Conservation (phyloP, 2,888 invertebrate genomes). For the Timandra comae region DNA sequence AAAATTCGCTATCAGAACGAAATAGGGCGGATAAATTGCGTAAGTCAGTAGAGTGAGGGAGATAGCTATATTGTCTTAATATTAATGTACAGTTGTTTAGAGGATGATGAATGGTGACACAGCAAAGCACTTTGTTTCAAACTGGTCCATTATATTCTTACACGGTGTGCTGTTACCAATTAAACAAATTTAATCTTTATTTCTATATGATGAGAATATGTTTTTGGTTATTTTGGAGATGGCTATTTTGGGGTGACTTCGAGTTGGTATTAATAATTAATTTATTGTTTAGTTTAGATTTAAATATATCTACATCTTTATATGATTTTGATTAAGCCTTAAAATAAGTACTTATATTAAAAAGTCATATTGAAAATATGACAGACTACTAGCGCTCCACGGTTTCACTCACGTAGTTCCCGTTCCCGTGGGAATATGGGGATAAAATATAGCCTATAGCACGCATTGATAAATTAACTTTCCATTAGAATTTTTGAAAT, state of each 20-base stretch:
- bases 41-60: constrained; percentile 18
- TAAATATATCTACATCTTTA: too few species aligned
- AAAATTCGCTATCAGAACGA: too few species aligned
- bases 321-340: too few species aligned
- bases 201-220: constrained; percentile 27
- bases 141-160: constrained; percentile 61
- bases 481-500: too few species aligned
- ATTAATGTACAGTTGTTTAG: constrained; percentile 57
- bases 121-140: constrained; percentile 70
- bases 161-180: constrained; percentile 48
- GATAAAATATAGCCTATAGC: too few species aligned
- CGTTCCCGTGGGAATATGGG: too few species aligned
- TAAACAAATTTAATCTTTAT: constrained; percentile 42
- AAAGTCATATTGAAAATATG: too few species aligned
- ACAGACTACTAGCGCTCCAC: too few species aligned
- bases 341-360: too few species aligned
- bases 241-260: background rate
- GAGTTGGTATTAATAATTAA: background rate
- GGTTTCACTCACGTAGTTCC: too few species aligned
- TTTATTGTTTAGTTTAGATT: constrained; percentile 1
- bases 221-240: background rate
- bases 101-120: constrained; percentile 69
- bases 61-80: constrained; percentile 47
- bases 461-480: too few species aligned
- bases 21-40: too few species aligned